phyloP scores from a whole-genome alignment of 2,888 invertebrate genomes.

The Drosophila mimica region DNA sequence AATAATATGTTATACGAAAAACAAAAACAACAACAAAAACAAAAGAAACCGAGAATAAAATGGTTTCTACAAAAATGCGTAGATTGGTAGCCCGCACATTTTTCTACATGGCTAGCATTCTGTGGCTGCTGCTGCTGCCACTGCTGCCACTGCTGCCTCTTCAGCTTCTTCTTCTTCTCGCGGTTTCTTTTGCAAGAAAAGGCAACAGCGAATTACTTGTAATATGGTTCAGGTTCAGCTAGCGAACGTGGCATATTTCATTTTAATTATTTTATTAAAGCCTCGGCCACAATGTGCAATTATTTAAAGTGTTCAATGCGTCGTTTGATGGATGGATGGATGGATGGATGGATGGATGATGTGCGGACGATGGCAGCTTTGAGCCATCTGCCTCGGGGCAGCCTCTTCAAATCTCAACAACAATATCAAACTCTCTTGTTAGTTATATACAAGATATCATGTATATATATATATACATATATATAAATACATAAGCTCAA shows the following conservation, averaged over 20 bases:
- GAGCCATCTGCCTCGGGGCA: slow-evolving; percentile 6
- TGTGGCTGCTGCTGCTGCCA: slow-evolving; percentile 40
- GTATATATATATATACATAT: neutral
- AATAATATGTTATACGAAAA: neutral
- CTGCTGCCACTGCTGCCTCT: neutral
- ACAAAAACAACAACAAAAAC: slow-evolving; percentile 9
- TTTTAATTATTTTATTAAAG: slow-evolving; percentile 79
- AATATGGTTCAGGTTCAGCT: slow-evolving; percentile 44
- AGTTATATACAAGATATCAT: neutral
- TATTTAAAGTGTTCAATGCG: slow-evolving; percentile 65
- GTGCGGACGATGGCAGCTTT: slow-evolving; percentile 12
- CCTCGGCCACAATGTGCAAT: slow-evolving; percentile 60
- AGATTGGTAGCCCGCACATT: slow-evolving; percentile 79
- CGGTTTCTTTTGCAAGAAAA: slow-evolving; percentile 24
- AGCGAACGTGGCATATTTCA: slow-evolving; percentile 62
- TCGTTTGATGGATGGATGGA: slow-evolving; percentile 29
- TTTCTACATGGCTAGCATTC: slow-evolving; percentile 64
- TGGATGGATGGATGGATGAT: slow-evolving; percentile 23
- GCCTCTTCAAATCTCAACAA: slow-evolving; percentile 19
- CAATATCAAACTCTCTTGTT: slow-evolving; percentile 3
- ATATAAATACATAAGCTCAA: slow-evolving; percentile 26
- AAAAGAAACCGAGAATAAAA: slow-evolving; percentile 38
- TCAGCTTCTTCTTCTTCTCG: neutral
- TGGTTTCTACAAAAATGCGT: slow-evolving; percentile 61
- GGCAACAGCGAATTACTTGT: slow-evolving; percentile 35